phyloP scores from a whole-genome alignment of 2,113 vertebrate genomes.

The Lepidothrix coronata region DNA sequence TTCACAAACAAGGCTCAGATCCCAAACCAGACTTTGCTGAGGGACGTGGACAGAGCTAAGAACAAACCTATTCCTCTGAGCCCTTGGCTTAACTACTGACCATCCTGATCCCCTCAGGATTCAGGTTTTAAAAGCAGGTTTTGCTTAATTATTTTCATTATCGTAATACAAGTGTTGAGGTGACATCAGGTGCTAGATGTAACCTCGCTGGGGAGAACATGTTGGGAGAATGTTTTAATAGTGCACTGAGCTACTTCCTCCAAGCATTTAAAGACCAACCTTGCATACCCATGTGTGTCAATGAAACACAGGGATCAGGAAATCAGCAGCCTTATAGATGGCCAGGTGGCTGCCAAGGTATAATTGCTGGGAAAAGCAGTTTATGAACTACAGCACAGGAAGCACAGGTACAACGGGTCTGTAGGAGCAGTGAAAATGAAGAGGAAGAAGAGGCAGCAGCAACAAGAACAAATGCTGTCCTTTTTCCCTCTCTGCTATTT shows the following conservation, averaged over 20 bases:
- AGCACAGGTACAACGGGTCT: neutral
- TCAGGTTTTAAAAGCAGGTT: neutral
- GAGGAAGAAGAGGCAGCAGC: neutral
- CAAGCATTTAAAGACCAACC: neutral
- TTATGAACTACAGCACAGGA: neutral
- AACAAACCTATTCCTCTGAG: neutral
- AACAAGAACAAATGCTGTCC: neutral
- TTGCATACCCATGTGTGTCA: neutral
- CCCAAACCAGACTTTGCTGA: neutral
- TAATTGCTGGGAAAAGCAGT: neutral
- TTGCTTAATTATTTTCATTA: neutral
- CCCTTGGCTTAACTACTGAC: neutral
- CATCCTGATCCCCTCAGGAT: neutral
- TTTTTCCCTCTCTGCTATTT: neutral
- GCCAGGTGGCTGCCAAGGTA: neutral
- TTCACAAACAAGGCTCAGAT: neutral
- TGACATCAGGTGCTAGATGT: neutral
- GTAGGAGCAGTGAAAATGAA: neutral
- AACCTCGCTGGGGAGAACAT: neutral
- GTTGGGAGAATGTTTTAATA: neutral
- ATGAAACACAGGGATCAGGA: neutral
- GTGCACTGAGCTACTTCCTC: neutral
- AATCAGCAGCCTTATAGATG: neutral
- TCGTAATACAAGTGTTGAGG: neutral
- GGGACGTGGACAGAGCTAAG: neutral